A percentile compares a stretch with the other conserved stretches of the same genome.
Evolutionary conservation across 1,140 invertebrate species (phyloP).

Genomic region (Hycleus phaleratus): DNA sequence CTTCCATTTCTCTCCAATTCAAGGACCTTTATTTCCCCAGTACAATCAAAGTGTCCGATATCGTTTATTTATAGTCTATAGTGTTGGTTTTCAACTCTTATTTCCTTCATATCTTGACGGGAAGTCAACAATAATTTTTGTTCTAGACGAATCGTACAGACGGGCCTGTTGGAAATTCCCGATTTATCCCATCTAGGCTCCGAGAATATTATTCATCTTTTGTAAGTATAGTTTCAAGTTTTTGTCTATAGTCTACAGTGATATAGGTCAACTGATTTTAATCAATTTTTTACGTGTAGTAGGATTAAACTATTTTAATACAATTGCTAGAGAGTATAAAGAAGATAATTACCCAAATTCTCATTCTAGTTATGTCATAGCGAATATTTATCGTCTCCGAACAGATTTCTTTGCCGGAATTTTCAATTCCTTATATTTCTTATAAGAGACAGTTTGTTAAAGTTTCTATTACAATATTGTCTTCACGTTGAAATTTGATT

Average conservation of each 20-base stretch:
- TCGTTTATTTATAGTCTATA: too few species aligned
- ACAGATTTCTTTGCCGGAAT: background rate
- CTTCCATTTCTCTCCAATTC: too few species aligned
- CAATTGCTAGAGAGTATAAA: too few species aligned
- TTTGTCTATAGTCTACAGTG: background rate
- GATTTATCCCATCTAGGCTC: conserved; percentile 42
- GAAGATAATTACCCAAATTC: background rate
- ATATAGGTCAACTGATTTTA: background rate
- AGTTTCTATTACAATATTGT: background rate
- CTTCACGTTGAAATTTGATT: background rate
- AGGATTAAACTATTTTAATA: background rate
- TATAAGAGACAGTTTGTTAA: background rate
- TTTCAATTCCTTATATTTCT: background rate
- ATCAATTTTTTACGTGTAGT: background rate
- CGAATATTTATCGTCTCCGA: too few species aligned
- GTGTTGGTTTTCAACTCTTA: background rate
- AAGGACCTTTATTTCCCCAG: too few species aligned
- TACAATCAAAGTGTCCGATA: too few species aligned
- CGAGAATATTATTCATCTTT: conserved; percentile 47
- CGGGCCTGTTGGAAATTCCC: conserved; percentile 45
- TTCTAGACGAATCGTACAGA: conserved; percentile 49
- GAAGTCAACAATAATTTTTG: background rate
- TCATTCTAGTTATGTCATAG: background rate
- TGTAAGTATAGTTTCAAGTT: conserved; percentile 44
- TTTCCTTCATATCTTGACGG: background rate